phyloP scores from a whole-genome alignment of 2,113 vertebrate species.

The Nansenia antarctica region DNA sequence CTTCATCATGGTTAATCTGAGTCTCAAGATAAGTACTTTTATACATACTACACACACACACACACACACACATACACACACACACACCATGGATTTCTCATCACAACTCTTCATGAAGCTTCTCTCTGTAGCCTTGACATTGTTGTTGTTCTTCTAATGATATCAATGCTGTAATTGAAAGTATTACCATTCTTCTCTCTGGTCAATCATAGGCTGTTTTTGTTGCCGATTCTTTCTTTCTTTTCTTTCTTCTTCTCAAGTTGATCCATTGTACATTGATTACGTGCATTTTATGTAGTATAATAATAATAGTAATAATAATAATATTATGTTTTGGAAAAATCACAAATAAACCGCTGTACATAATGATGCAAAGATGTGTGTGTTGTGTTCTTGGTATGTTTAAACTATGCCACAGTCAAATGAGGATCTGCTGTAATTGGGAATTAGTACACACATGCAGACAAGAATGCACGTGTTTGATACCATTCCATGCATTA shows the following conservation, averaged over 20 bases:
- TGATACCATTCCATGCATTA: too few species aligned
- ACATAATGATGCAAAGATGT: conserved; percentile 68
- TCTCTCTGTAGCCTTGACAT: conserved; percentile 49
- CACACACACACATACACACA: too few species aligned
- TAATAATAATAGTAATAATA: too few species aligned
- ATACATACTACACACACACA: too few species aligned
- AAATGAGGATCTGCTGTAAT: too few species aligned
- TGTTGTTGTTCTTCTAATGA: conserved; percentile 45
- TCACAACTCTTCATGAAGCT: conserved; percentile 45
- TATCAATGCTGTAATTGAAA: conserved; percentile 27
- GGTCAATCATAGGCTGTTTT: background rate
- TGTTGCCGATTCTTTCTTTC: conserved; percentile 39
- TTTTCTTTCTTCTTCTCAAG: conserved; percentile 54
- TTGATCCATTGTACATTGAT: conserved; percentile 72
- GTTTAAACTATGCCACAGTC: background rate
- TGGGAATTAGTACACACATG: too few species aligned
- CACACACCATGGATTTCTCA: conserved; percentile 57
- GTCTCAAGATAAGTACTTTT: conserved; percentile 66
- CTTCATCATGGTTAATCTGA: too few species aligned
- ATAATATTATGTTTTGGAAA: conserved; percentile 70
- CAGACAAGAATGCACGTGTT: too few species aligned
- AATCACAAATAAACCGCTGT: conserved; percentile 79
- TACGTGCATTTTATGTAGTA: conserved; percentile 75
- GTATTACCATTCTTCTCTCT: background rate
- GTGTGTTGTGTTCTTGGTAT: background rate